Base-by-base conservation (phyloP, 2,888 invertebrate genomes). In the Dolichopus griseipennis region DNA sequence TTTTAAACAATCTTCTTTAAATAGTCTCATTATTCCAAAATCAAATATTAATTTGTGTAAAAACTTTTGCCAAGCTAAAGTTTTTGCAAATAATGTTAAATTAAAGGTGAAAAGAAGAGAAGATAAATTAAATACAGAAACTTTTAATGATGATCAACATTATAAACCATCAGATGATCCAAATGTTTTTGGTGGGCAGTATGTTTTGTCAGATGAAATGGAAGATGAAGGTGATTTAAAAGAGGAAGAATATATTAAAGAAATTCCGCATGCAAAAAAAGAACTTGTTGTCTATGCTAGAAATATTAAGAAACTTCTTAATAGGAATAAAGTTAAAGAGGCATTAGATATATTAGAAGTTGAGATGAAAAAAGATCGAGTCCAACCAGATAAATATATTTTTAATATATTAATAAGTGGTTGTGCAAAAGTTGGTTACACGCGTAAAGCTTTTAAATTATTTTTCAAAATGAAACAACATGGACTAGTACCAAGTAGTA, bases 381-480 rank as follows among this genome's bases (percentile, higher is more conserved):
- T 90, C 0, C 87, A 88, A 78, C 95, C 95, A 0, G 89, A 87
- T 70, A 85, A 84, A 72, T 92, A 91, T 76, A 89, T 92, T 74
- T 96, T 89, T 77, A 91, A 90, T 76, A 83, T 93, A 68, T 79
- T 97, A n/a, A 89, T 97, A 70, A 88, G 89, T 69, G 92, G 88
- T 10, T 92, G 92, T 80, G 95, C 92, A 3, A 83, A 87, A 74
- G 89, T 88, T 1, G 97, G 97, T 0, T 92, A 93, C 75, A 87
- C 93, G 2, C 88, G 91, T 74, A 93, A 92, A 81, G 93, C 94
- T 1, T 95, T 95, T 77, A 85, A 86, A 73, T 83, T 97, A 1
- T 95, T 86, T 75, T 91, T 89, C 75, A 86, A 90, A 78, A 92
- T 96, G 92, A 92, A 91, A 75, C 87, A 87, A 75, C 83, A 89